Percentiles rank a stretch among this genome's conserved stretches.
Conservation (phyloP, 2,113 vertebrate genomes). For the Pedionomus torquatus region DNA sequence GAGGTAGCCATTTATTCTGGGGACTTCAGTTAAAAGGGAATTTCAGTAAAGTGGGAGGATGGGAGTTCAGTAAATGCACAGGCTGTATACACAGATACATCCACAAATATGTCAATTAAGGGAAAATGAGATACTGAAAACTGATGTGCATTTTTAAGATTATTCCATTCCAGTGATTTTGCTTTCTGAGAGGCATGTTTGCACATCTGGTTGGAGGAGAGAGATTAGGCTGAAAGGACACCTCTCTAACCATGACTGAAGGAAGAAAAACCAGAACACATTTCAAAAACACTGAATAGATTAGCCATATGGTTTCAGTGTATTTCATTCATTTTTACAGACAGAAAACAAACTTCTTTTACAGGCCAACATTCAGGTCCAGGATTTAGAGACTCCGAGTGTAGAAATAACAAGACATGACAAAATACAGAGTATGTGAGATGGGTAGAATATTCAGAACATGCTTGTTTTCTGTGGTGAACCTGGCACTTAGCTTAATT, state of each 20-base stretch:
- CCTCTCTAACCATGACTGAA: conserved; percentile 36
- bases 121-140: neutral
- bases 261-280: conserved; percentile 29
- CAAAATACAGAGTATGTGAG: neutral
- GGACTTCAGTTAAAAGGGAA: neutral
- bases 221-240: conserved; percentile 62
- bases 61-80: neutral
- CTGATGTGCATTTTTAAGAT: conserved; percentile 23
- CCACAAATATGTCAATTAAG: neutral
- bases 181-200: conserved; percentile 55
- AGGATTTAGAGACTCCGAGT: conserved; percentile 11
- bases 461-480: neutral
- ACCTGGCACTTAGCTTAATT: neutral
- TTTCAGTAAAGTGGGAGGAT: neutral
- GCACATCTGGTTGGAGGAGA: conserved; percentile 57
- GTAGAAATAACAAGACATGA: conserved; percentile 22
- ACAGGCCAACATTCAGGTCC: neutral
- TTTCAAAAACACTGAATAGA: conserved; percentile 54
- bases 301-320: conserved; percentile 50
- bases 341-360: conserved; percentile 38
- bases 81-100: neutral
- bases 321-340: conserved; percentile 27
- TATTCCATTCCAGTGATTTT: conserved; percentile 4
- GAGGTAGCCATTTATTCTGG: neutral
- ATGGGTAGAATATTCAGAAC: neutral